phyloP scores from a whole-genome alignment of 2,888 invertebrate genomes.

The Drosophila nigricruria region DNA sequence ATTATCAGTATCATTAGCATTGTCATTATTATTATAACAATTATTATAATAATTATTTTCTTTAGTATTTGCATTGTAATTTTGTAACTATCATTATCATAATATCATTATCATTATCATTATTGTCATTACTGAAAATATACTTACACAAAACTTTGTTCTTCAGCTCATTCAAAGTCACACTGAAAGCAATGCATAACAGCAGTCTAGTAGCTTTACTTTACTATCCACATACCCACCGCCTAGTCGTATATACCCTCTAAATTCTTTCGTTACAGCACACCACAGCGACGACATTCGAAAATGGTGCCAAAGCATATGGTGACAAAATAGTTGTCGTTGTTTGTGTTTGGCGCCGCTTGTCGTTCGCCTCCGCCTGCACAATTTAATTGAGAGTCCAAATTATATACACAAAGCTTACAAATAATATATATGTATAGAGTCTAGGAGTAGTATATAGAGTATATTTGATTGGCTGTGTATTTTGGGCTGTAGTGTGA shows the following conservation, averaged over 20 bases:
- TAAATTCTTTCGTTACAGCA: neutral
- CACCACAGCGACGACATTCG: constrained; percentile 38
- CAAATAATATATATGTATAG: constrained; percentile 6
- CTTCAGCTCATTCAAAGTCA: neutral
- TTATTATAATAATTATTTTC: too few species aligned
- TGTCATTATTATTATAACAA: too few species aligned
- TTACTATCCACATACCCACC: neutral
- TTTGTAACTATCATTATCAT: too few species aligned
- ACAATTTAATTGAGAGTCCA: constrained; percentile 77
- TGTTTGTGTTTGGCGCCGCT: constrained; percentile 59
- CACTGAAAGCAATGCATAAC: neutral
- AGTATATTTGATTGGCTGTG: constrained; percentile 23
- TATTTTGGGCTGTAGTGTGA: constrained; percentile 29
- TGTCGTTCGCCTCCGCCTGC: constrained; percentile 65
- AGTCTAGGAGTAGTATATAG: constrained; percentile 7
- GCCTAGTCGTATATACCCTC: neutral
- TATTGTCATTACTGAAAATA: too few species aligned
- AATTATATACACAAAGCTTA: constrained; percentile 57
- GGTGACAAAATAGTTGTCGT: constrained; percentile 72
- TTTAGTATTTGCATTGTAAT: too few species aligned
- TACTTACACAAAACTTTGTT: too few species aligned
- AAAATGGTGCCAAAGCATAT: constrained; percentile 73
- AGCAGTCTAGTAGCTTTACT: neutral
- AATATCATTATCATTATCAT: too few species aligned
- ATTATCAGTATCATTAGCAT: too few species aligned